Evolutionary conservation across 2,113 vertebrate species (phyloP), one percentile per base, ranked within the genome.

Genomic region (Piaya cayana): DNA sequence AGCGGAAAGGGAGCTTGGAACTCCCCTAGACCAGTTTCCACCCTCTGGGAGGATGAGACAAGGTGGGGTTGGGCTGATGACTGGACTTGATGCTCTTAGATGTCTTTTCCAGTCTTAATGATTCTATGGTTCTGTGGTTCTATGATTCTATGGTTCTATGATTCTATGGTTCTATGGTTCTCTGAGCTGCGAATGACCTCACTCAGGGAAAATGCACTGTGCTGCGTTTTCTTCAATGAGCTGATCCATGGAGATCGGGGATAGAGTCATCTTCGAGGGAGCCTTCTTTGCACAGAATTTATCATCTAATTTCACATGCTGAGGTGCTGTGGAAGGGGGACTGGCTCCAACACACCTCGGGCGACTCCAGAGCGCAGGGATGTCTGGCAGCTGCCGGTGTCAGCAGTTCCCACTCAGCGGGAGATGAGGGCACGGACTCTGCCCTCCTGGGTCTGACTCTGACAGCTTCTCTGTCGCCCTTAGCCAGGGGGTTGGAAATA

Each of bases 181-280:
- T 49, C 20, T 49, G 47, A 20, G 23, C 26, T 16, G 60, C 8
- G 21, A 4, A 27, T 8, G n/a, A 22, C 9, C 64, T 16, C 8
- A 22, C 4, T 8, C 8, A 2, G 29, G 20, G 32, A 26, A n/a
- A 8, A 19, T 0, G 8, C 0, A 0, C 6, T 8, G 23, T 3
- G 1, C 30, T 1, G 1, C 26, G 12, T 6, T 23, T 45, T 8
- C 53, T 63, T 47, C 82, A 36, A 39, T 0, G 8, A 27, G 68
- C 25, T 16, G 30, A 3, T 22, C 5, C 13, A 43, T 4, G 11
- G 58, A 58, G 58, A 43, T 4, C 6, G 60, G 16, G 56, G 75
- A 65, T 22, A 47, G 30, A 37, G 45, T 47, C 45, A 47, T 18
- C 19, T 20, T 29, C 2, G 6, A 15, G 15, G 39, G 20, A 30